Percentiles rank a stretch among this genome's conserved stretches.
Conservation (phyloP, 2,797 vertebrate genomes). For the Chaetophractus vellerosus region DNA sequence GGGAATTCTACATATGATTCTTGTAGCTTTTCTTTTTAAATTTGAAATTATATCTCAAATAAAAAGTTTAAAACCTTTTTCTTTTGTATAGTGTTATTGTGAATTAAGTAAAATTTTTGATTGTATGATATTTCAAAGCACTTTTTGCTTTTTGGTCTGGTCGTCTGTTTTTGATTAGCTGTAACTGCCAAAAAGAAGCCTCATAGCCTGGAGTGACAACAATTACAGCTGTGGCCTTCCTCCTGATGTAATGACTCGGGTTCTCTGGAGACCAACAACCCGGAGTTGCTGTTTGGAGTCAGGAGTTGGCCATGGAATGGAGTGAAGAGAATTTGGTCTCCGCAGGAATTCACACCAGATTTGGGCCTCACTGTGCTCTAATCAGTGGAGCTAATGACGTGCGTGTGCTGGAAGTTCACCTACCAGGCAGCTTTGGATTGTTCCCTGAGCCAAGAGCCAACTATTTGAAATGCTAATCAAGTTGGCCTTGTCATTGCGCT, state of each 20-base stretch:
- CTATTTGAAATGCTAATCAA: slow-evolving; percentile 43
- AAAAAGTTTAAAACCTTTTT: not conserved
- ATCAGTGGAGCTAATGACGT: slow-evolving; percentile 76
- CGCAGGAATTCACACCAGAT: slow-evolving; percentile 66
- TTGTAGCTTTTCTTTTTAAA: not conserved
- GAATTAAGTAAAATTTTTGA: not conserved
- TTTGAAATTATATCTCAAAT: not conserved
- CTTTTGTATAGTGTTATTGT: not conserved
- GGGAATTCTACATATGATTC: not conserved
- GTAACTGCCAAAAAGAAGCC: slow-evolving; percentile 9
- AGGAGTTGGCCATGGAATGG: not conserved
- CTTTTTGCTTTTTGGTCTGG: not conserved
- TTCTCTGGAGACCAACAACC: slow-evolving; percentile 16
- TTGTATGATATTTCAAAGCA: not conserved
- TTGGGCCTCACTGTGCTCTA: slow-evolving; percentile 58
- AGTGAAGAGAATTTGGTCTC: slow-evolving; percentile 67
- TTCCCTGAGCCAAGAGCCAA: not conserved
- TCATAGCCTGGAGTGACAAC: not conserved
- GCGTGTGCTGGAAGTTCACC: not conserved
- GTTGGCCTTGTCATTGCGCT: slow-evolving; percentile 36
- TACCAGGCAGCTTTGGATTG: slow-evolving; percentile 18
- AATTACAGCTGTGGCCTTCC: not conserved
- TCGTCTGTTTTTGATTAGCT: not conserved
- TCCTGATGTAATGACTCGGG: not conserved
- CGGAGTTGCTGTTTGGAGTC: slow-evolving; percentile 7